These are phyloP conservation scores for Actinia equina DNA, from an alignment of 64 coral and sea anemone genomes.

Conservation along the genomic window DNA sequence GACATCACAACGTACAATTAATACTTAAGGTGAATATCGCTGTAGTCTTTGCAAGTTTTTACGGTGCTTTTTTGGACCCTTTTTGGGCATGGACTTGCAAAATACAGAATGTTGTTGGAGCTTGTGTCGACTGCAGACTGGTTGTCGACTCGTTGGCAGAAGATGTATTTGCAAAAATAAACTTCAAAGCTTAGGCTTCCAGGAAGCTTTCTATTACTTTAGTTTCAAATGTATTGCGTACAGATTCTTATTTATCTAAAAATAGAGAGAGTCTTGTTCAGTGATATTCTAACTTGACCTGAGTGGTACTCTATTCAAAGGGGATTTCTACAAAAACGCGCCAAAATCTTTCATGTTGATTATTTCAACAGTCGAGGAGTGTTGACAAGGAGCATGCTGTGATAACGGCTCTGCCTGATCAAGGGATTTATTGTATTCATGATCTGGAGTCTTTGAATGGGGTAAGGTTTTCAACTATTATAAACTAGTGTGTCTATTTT, in stretches of 20 bases:
- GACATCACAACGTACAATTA: slow-evolving; percentile 69
- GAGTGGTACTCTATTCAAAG: background rate
- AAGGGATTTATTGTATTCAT: slow-evolving; percentile 49
- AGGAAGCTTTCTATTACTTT: no score
- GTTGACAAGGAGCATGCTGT: slow-evolving; percentile 92
- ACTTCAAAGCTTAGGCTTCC: no score
- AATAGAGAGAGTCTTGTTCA: no score
- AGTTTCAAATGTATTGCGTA: no score
- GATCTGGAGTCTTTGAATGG: slow-evolving; percentile 89
- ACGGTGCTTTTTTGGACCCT: background rate
- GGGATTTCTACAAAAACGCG: background rate
- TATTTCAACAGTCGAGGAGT: slow-evolving; percentile 62
- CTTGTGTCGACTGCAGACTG: no score
- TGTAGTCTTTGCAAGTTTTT: background rate
- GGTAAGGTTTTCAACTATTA: slow-evolving; percentile 23
- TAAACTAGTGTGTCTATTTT: no score
- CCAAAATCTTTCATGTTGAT: background rate
- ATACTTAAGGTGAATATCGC: slow-evolving; percentile 53
- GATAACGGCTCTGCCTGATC: slow-evolving; percentile 38
- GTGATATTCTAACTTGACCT: no score
- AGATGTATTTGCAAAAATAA: no score
- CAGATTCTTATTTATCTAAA: no score
- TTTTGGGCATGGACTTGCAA: no score
- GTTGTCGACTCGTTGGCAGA: no score
- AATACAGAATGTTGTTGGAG: no score